Evolutionary conservation across 2,888 invertebrate species (phyloP).

Genomic region (Plemyria rubiginata): DNA sequence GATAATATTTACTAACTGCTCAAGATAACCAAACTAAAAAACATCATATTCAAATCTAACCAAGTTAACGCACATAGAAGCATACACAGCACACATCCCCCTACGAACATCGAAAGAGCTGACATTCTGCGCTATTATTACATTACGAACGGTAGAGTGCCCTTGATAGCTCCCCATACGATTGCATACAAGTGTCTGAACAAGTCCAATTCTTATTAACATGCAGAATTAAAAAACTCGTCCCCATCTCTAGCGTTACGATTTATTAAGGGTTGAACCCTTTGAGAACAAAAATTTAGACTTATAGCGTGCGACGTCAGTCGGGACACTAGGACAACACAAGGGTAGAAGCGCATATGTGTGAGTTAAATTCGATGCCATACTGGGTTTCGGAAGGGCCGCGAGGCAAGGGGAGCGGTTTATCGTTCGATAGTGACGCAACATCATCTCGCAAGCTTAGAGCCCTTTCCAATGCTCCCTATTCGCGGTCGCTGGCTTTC

Average conservation of each 20-base stretch:
- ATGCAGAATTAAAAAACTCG: slow-evolving; percentile 77
- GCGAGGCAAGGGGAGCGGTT: slow-evolving; percentile 50
- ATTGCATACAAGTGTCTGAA: slow-evolving; percentile 80
- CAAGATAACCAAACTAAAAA: slow-evolving; percentile 11
- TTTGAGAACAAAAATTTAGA: slow-evolving; percentile 72
- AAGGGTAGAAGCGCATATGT: slow-evolving; percentile 66
- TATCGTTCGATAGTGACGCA: slow-evolving; percentile 75
- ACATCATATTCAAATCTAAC: slow-evolving; percentile 21
- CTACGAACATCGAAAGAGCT: slow-evolving; percentile 55
- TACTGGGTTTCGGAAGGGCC: slow-evolving; percentile 48
- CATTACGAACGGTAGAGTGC: slow-evolving; percentile 75
- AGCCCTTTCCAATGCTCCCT: slow-evolving; percentile 79
- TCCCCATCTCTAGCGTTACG: slow-evolving; percentile 75
- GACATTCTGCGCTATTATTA: slow-evolving; percentile 78
- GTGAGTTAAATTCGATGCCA: slow-evolving; percentile 46
- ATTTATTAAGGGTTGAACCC: slow-evolving; percentile 78
- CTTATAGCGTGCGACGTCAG: slow-evolving; percentile 60
- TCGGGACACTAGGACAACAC: slow-evolving; percentile 65
- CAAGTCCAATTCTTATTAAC: slow-evolving; percentile 83
- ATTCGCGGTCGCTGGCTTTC: slow-evolving; percentile 82
- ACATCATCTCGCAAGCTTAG: slow-evolving; percentile 72
- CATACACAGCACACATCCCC: slow-evolving; percentile 53
- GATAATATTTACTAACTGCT: slow-evolving; percentile 32
- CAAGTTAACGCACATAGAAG: slow-evolving; percentile 34
- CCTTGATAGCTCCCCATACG: slow-evolving; percentile 80